Base-by-base conservation (phyloP, 2,113 vertebrate species). In the Mustela nigripes region DNA sequence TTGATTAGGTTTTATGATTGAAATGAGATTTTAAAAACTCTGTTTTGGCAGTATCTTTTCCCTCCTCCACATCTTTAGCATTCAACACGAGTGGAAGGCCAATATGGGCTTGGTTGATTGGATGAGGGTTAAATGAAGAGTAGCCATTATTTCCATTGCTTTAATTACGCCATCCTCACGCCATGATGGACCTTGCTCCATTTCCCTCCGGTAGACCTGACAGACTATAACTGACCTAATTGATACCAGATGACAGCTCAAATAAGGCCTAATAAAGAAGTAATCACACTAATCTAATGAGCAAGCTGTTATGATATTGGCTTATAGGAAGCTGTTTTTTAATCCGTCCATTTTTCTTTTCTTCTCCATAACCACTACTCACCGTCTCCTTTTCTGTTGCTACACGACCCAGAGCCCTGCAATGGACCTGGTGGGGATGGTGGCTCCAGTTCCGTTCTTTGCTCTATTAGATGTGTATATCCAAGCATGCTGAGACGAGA, bases 221-320 rank as follows among this genome's bases (percentile, higher is more conserved):
- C 97, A 97, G 95, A 94, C 84, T 97, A 94, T 95, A 98, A 97
- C 96, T 98, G 97, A 98, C 97, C 97, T 98, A 98, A 98, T 89
- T 97, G 97, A 98, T 98, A 97, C 96, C 97, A 98, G 98, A 97
- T 98, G 97, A 97, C 98, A 97, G 95, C 95, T 97, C 97, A 97
- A 97, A 98, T 98, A 97, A 96, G 97, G 82, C 95, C 93, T 98
- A 98, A 97, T 97, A 98, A 98, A 98, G 96, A 97, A 97, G 97
- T 97, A 97, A 98, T 98, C 97, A 98, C 82, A 95, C 94, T 98
- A 97, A 98, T 98, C 90, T 97, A 97, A 97, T 97, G 97, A 98
- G 98, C 98, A 98, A 98, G 97, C 98, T 98, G 97, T 98, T 98
- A 97, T 91, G 81, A 96, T 97, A 91, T 87, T 96, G 97, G 95